Evolutionary conservation across 2,113 vertebrate genomes (phyloP), one percentile per base, ranked within the genome.

Genomic region (Pteropus alecto): DNA sequence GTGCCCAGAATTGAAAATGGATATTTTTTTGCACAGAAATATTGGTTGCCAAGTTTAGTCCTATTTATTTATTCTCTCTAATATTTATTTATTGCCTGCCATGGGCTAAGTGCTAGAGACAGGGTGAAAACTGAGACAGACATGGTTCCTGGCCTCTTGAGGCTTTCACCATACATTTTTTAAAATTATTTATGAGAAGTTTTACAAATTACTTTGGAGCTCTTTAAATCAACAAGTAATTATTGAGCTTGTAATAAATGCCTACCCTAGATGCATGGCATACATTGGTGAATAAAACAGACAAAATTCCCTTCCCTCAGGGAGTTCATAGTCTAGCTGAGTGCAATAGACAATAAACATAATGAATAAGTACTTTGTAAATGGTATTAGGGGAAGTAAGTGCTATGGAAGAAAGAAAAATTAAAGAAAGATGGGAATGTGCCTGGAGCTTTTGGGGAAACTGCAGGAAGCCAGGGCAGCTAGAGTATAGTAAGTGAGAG

Each of bases 1-100:
- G 30, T 35, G 10, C 84, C 30, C 19, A 78, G 51, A 96, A 86
- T 60, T 92, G 7, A 43, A 97, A 94, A 82, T 85, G 43, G 7
- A 24, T 87, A 71, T 58, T 71, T 95, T 61, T 95, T 61, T 87
- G 7, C 30, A 68, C 22, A 74, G 24, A 94, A 95, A 82, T 77
- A 70, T 33, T 73, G 51, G 2, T 88, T 86, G 14, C 9, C 77
- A 91, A 78, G 3, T 48, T 81, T 87, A 67, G 33, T 33, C 14
- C 19, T 67, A 78, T 68, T 87, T 63, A 85, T 35, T 94, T 74
- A 71, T 26, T 79, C 61, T 73, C 19, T 92, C 21, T n/a, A 51
- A n/a, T 82, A 61, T 73, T 68, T 87, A 86, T 70, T 73, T 79
- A 30, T 92, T 68, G 13, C 9, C 68, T 58, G 48, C 33, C 48